Percentiles rank a stretch among this genome's conserved stretches.
Conservation (phyloP, 2,888 invertebrate species). For the Gymnoscelis rufifasciata region DNA sequence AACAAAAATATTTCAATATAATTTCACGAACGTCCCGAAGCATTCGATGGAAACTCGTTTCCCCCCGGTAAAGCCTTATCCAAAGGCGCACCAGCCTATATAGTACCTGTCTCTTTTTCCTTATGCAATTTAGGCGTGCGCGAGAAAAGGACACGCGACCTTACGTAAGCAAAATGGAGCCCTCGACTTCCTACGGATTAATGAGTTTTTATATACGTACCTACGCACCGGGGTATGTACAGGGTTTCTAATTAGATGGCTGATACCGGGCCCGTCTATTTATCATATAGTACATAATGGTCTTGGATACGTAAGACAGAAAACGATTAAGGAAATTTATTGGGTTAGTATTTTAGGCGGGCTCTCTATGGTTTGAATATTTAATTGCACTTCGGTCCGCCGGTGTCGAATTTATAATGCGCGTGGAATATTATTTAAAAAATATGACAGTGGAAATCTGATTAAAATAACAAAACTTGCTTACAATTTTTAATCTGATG, state of each 20-base stretch:
- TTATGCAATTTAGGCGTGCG: constrained; percentile 30
- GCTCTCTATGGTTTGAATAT: constrained; percentile 27
- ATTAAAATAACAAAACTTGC: constrained; percentile 26
- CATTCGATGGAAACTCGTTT: constrained; percentile 69
- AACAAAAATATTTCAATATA: constrained; percentile 22
- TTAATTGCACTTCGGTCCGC: constrained; percentile 28
- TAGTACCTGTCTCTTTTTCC: constrained; percentile 59
- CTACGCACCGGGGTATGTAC: constrained; percentile 45
- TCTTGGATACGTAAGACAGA: constrained; percentile 30
- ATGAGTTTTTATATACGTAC: constrained; percentile 43
- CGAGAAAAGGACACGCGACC: constrained; percentile 43
- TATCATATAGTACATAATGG: constrained; percentile 30
- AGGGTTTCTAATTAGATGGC: constrained; percentile 46
- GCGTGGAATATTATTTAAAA: constrained; percentile 31
- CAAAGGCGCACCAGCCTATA: constrained; percentile 59
- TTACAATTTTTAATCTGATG: constrained; percentile 19
- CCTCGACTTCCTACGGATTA: constrained; percentile 48
- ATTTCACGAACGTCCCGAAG: constrained; percentile 56
- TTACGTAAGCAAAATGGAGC: constrained; percentile 44
- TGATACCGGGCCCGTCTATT: constrained; percentile 33
- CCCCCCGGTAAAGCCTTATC: constrained; percentile 62
- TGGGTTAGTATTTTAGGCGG: constrained; percentile 32
- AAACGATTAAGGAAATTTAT: constrained; percentile 29
- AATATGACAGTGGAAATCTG: constrained; percentile 28
- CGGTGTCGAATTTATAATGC: constrained; percentile 26